These are phyloP conservation scores for Drosophila ambigua DNA, from an alignment of 1,140 invertebrate genomes.

Conservation along the genomic window DNA sequence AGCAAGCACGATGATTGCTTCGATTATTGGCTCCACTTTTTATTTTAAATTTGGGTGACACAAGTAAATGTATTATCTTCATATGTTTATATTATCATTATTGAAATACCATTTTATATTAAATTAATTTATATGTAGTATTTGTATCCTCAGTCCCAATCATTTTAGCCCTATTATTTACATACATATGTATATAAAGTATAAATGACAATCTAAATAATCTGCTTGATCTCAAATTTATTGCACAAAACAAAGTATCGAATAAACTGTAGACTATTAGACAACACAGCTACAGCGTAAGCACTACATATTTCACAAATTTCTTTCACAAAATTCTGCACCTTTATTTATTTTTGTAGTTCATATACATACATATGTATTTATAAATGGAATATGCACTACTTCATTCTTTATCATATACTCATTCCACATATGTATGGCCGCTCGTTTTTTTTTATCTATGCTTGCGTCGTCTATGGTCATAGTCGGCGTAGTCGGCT, in stretches of 20 bases:
- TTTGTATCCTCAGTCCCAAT: conserved; percentile 11
- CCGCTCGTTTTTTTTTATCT: conserved; percentile 49
- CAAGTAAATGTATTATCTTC: too few species aligned
- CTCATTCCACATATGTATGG: conserved; percentile 35
- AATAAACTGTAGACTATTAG: conserved; percentile 2
- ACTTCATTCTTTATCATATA: conserved; percentile 42
- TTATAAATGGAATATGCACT: conserved; percentile 33
- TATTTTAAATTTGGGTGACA: too few species aligned
- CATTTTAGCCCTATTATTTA: conserved; percentile 1
- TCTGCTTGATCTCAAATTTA: conserved; percentile 1
- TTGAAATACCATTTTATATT: conserved; percentile 7
- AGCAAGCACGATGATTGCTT: too few species aligned
- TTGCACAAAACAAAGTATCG: not conserved
- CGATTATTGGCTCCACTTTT: too few species aligned
- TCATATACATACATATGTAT: conserved; percentile 10
- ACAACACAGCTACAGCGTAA: not conserved
- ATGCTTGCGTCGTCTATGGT: conserved; percentile 40
- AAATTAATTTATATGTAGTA: conserved; percentile 1
- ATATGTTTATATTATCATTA: too few species aligned
- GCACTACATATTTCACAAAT: conserved; percentile 2
- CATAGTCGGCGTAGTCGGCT: conserved; percentile 38
- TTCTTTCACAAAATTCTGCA: too few species aligned
- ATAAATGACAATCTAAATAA: conserved; percentile 7
- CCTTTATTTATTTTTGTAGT: conserved; percentile 26
- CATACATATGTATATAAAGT: conserved; percentile 9